phyloP scores from a whole-genome alignment of 2,888 invertebrate genomes.

The Tetragonula carbonaria region DNA sequence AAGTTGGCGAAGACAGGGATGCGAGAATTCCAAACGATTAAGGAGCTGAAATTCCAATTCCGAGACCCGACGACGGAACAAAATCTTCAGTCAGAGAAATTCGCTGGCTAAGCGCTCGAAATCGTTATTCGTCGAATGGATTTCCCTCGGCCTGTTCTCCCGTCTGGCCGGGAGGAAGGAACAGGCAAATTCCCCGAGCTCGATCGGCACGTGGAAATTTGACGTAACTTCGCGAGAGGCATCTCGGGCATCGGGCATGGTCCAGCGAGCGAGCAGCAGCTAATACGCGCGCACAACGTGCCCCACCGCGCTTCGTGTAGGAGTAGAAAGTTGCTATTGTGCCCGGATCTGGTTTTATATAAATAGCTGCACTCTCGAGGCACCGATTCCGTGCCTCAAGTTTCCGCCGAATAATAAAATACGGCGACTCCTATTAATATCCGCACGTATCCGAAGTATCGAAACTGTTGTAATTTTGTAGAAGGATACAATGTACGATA shows the following conservation, averaged over 20 bases:
- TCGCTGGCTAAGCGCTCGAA: neutral
- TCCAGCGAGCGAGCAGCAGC: constrained; percentile 32
- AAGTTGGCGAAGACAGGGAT: neutral
- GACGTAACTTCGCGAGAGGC: constrained; percentile 16
- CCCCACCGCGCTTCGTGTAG: constrained; percentile 76
- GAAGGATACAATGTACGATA: no score
- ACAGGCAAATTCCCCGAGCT: neutral
- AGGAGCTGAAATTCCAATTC: neutral
- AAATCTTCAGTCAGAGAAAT: neutral
- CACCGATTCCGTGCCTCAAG: constrained; percentile 46
- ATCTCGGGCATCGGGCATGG: constrained; percentile 34
- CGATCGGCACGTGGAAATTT: neutral
- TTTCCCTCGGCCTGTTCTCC: neutral
- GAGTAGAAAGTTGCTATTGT: constrained; percentile 83
- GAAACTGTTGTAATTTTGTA: no score
- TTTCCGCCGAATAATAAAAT: constrained; percentile 67
- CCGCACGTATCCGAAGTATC: no score
- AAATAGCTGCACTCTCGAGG: constrained; percentile 75
- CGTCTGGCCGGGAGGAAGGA: neutral
- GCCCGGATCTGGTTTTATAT: constrained; percentile 82
- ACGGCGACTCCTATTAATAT: neutral
- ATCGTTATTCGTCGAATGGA: neutral
- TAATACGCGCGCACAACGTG: constrained; percentile 39
- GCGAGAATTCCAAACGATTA: neutral
- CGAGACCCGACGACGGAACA: neutral